Evolutionary conservation across 1,140 invertebrate genomes (phyloP).

Genomic region (Paramacrobiotus metropolitanus): DNA sequence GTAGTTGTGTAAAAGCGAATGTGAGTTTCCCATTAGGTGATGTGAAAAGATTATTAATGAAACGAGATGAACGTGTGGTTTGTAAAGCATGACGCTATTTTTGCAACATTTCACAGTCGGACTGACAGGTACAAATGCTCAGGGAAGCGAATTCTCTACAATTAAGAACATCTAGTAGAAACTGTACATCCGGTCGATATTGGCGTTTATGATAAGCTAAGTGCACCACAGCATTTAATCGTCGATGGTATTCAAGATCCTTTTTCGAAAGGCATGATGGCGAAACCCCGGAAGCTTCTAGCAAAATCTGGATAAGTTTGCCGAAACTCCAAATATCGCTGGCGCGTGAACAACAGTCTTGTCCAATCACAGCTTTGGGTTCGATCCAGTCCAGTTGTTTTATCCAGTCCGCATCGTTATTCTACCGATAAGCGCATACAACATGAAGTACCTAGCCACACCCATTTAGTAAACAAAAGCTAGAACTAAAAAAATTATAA

Average conservation of each 20-base stretch:
- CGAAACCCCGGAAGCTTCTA: background rate
- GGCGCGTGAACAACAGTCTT: background rate
- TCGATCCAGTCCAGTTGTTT: background rate
- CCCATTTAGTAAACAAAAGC: too few species aligned
- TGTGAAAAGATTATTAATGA: too few species aligned
- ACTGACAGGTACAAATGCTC: background rate
- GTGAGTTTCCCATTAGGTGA: too few species aligned
- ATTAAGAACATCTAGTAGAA: background rate
- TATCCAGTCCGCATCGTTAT: background rate
- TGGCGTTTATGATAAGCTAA: background rate
- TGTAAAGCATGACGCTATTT: too few species aligned
- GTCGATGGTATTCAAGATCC: background rate
- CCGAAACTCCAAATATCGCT: background rate
- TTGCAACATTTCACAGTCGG: conserved; percentile 2
- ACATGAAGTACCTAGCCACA: too few species aligned
- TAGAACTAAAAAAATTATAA: too few species aligned
- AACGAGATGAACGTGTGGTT: too few species aligned
- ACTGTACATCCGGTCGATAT: background rate
- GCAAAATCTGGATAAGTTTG: background rate
- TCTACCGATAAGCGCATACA: too few species aligned
- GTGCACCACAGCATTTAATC: background rate
- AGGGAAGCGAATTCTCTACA: background rate
- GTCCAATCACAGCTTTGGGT: background rate
- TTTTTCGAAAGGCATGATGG: background rate
- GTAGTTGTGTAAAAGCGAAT: too few species aligned